phyloP scores from a whole-genome alignment of 37 sponge, comb jelly and placozoan species.

The Aplysina aerophoba region DNA sequence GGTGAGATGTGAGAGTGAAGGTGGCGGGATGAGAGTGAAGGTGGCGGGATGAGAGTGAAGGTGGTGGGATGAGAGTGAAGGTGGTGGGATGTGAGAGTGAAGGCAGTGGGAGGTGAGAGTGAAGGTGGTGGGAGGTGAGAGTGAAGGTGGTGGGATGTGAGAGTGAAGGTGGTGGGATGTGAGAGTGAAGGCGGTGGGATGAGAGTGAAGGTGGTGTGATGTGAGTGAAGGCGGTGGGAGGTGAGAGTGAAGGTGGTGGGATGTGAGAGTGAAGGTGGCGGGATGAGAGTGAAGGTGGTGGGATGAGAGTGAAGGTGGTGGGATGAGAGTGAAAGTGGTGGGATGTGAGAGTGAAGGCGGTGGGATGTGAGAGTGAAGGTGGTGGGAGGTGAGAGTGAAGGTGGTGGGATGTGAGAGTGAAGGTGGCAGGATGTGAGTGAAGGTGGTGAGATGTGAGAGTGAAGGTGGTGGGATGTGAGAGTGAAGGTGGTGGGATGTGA shows the following conservation, averaged over 20 bases:
- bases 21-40: neutral
- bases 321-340: neutral
- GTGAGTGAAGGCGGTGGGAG: neutral
- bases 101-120: no score
- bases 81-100: neutral
- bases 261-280: neutral
- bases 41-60: neutral
- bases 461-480: neutral
- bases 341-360: no score
- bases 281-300: neutral
- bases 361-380: neutral
- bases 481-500: no score
- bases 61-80: neutral
- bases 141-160: no score
- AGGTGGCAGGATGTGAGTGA: neutral
- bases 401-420: conserved; percentile 7
- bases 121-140: neutral
- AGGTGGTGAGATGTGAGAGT: no score
- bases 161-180: neutral
- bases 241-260: no score
- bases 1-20: neutral
- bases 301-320: neutral
- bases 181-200: no score
- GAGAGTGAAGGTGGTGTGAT: neutral
- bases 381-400: neutral